phyloP scores from a whole-genome alignment of 2,888 invertebrate genomes.

The Drosophila hamatofila region DNA sequence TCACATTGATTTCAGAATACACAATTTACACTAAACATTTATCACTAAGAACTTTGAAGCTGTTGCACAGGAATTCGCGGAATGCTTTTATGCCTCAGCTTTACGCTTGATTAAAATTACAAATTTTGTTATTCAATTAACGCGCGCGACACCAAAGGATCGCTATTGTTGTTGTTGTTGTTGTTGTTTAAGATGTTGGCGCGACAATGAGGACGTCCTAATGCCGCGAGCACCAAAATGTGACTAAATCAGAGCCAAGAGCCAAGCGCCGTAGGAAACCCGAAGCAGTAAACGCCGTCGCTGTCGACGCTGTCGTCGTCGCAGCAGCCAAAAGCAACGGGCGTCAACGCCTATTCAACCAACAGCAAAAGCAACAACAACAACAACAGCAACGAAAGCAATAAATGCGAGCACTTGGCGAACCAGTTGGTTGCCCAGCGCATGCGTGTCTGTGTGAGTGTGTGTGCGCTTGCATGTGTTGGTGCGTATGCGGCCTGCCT shows the following conservation, averaged over 20 bases:
- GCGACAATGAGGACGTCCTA: slow-evolving; percentile 76
- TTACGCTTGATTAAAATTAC: slow-evolving; percentile 1
- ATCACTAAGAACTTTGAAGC: slow-evolving; percentile 35
- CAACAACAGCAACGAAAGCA: slow-evolving; percentile 26
- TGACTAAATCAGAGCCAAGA: slow-evolving; percentile 80
- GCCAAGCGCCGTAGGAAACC: slow-evolving; percentile 69
- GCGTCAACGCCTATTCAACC: slow-evolving; percentile 62
- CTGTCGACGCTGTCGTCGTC: slow-evolving; percentile 43
- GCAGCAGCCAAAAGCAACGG: slow-evolving; percentile 41
- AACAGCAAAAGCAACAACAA: slow-evolving; percentile 26
- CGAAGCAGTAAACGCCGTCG: slow-evolving; percentile 41
- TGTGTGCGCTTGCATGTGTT: slow-evolving; percentile 4
- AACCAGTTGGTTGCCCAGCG: slow-evolving; percentile 69
- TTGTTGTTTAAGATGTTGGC: slow-evolving; percentile 19
- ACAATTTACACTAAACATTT: slow-evolving; percentile 47
- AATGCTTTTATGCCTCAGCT: slow-evolving; percentile 9
- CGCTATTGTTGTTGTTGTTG: slow-evolving; percentile 27
- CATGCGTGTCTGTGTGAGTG: slow-evolving; percentile 49
- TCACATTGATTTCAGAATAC: slow-evolving; percentile 9
- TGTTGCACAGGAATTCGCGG: slow-evolving; percentile 10
- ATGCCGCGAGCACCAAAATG: slow-evolving; percentile 84
- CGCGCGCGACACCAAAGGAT: slow-evolving; percentile 69
- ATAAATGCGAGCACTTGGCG: slow-evolving; percentile 59
- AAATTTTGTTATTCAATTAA: slow-evolving; percentile 45
- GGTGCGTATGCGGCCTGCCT: slow-evolving; percentile 41